Evolutionary conservation across 2,888 invertebrate species (phyloP).

Genomic region (Laspeyria flexula): DNA sequence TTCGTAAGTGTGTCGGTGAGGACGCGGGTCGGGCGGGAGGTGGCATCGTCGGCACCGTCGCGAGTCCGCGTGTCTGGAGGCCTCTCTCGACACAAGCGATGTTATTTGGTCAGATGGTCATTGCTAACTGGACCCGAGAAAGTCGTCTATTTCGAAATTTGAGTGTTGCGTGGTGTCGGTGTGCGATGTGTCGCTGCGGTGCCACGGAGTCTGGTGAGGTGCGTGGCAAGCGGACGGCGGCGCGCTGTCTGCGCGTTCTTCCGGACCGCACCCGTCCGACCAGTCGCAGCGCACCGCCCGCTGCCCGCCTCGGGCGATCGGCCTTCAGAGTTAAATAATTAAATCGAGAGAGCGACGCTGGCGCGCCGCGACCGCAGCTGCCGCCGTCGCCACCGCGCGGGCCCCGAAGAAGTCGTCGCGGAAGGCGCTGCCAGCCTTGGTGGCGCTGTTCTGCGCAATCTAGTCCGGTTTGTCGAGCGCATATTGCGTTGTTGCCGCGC

Average conservation of each 20-base stretch:
- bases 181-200: slow-evolving; percentile 80
- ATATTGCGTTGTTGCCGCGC: slow-evolving; percentile 74
- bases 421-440: slow-evolving; percentile 81
- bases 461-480: slow-evolving; percentile 79
- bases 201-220: slow-evolving; percentile 79
- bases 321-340: slow-evolving; percentile 84
- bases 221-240: slow-evolving; percentile 76
- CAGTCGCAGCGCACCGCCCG: slow-evolving; percentile 82
- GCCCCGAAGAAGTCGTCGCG: slow-evolving; percentile 80
- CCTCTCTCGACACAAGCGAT: slow-evolving; percentile 54
- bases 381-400: slow-evolving; percentile 52
- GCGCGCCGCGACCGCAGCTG: slow-evolving; percentile 49
- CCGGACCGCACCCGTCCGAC: slow-evolving; percentile 84
- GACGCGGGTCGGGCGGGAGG: slow-evolving; percentile 23
- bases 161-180: slow-evolving; percentile 75
- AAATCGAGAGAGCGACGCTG: slow-evolving; percentile 76
- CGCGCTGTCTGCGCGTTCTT: slow-evolving; percentile 84
- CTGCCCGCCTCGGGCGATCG: slow-evolving; percentile 83
- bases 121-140: slow-evolving; percentile 78
- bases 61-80: slow-evolving; percentile 52
- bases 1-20: slow-evolving; percentile 36
- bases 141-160: slow-evolving; percentile 83
- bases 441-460: slow-evolving; percentile 84
- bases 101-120: slow-evolving; percentile 67
- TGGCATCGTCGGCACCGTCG: slow-evolving; percentile 26